Evolutionary conservation across 2,113 vertebrate species (phyloP), one percentile per base, ranked within the genome.

Genomic region (Aviceda subcristata): DNA sequence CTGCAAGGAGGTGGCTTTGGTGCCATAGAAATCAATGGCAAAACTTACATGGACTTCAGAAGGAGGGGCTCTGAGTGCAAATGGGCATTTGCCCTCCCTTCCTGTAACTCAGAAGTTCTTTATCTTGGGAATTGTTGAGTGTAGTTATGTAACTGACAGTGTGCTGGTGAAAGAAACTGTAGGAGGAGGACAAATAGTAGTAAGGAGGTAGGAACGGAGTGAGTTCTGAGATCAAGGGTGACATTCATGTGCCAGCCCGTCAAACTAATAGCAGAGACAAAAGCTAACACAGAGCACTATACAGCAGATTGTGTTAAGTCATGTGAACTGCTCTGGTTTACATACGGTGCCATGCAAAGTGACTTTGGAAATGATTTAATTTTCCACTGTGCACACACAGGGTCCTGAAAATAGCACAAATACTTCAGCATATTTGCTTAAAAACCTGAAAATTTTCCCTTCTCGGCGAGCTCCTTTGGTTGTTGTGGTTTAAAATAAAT

Each of bases 401-500:
- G 12, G 7, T 46, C 60, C 56, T 88, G 81, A 64, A 85, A 92
- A 82, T 21, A 92, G 30, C 34, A 68, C 48, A 73, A 82, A 79
- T 83, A 69, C 53, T 92, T 74, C 30, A 80, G 39, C 57, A 73
- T 56, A 64, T 56, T 69, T 67, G 17, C 41, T 85, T 66, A 41
- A 86, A 75, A 48, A 39, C 1, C 9, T 15, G 23, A 48, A 69
- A 41, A 14, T n/a, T 86, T 86, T 69, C 71, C 34, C 21, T 92
- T 92, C 77, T 85, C 3, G 32, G 32, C 55, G 73, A 68, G n/a
- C 32, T 66, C 30, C 38, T 76, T 56, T 57, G 2, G 19, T 59
- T 55, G 38, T 69, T 62, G 67, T 62, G 23, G 11, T 90, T 94
- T 86, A 73, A 95, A 88, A 93, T 57, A 90, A 93, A 93, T 88